Percentiles rank a stretch among this genome's conserved stretches.
Conservation (phyloP, 1,140 invertebrate genomes). For the Apis dorsata region DNA sequence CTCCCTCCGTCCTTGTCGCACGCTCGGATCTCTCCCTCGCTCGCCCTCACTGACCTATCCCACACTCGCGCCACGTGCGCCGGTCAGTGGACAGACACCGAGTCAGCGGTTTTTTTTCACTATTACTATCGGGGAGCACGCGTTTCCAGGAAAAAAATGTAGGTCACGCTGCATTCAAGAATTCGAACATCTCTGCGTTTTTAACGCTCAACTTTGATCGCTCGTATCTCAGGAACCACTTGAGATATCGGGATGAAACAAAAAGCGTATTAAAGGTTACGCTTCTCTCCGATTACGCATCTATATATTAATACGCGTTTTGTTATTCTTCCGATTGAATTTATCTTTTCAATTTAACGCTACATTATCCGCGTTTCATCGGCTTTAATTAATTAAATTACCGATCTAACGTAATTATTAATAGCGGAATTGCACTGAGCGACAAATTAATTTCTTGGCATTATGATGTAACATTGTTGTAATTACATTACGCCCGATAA, state of each 20-base stretch:
- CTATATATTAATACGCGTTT: accelerated
- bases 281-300: accelerated
- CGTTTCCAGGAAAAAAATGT: constrained; percentile 15
- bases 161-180: background rate
- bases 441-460: background rate
- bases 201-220: background rate
- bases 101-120: constrained; percentile 6
- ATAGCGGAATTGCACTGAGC: background rate
- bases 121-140: background rate
- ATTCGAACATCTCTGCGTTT: too few species aligned
- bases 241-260: background rate
- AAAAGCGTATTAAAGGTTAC: background rate
- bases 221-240: background rate
- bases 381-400: background rate
- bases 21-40: background rate
- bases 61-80: background rate
- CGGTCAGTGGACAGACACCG: constrained; percentile 7
- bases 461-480: too few species aligned
- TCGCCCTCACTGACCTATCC: background rate
- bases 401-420: background rate
- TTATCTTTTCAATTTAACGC: background rate
- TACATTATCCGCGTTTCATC: too few species aligned
- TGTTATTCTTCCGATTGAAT: too few species aligned
- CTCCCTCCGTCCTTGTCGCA: background rate
- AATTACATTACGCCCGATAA: too few species aligned